These are phyloP conservation scores for Diaperis boleti DNA, from an alignment of 2,888 invertebrate species.

Conservation along the genomic window DNA sequence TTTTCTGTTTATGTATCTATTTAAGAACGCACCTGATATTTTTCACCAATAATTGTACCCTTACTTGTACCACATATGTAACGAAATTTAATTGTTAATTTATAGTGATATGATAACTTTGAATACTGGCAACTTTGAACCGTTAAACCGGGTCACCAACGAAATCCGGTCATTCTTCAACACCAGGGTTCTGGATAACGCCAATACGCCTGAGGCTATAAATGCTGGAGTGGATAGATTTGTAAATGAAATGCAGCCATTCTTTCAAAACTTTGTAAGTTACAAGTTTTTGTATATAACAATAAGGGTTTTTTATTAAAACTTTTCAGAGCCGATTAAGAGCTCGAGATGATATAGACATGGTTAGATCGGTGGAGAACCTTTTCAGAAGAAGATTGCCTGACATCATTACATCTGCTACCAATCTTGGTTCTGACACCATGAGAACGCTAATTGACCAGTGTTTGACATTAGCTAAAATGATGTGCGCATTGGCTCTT, in stretches of 20 bases:
- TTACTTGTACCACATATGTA: no score
- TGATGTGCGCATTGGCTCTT: conserved; percentile 60
- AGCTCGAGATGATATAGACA: conserved; percentile 61
- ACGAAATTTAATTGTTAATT: background rate
- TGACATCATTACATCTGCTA: conserved; percentile 56
- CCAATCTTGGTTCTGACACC: conserved; percentile 52
- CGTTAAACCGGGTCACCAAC: conserved; percentile 65
- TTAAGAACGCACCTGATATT: no score
- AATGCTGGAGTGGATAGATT: conserved; percentile 65
- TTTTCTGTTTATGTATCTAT: no score
- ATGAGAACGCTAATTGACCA: conserved; percentile 57
- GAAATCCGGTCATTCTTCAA: conserved; percentile 67
- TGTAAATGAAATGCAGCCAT: conserved; percentile 64
- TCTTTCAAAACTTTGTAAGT: conserved; percentile 66
- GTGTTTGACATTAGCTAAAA: conserved; percentile 53
- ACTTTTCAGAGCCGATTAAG: conserved; percentile 55
- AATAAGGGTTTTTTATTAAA: conserved; percentile 35
- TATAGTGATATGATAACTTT: conserved; percentile 61
- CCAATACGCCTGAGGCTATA: conserved; percentile 63
- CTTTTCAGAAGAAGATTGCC: conserved; percentile 61
- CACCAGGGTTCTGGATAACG: conserved; percentile 64
- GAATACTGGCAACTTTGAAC: conserved; percentile 62
- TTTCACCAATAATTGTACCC: no score
- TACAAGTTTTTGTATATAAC: conserved; percentile 9
- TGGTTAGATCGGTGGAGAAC: conserved; percentile 59